Conservation (phyloP, 1,140 invertebrate species). For the Euborellia annulipes region DNA sequence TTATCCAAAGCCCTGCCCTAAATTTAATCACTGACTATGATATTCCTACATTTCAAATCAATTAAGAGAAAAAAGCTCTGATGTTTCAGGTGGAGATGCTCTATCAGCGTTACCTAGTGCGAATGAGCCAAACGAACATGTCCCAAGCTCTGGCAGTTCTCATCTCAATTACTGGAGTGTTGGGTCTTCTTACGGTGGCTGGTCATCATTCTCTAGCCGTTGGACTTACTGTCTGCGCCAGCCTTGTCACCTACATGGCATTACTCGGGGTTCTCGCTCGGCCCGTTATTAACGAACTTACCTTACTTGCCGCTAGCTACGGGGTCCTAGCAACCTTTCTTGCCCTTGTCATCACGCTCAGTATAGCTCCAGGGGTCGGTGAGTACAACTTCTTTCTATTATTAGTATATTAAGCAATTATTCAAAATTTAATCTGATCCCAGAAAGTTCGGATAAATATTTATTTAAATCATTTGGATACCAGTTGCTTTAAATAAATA, state of each 20-base stretch:
- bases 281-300: slow-evolving; percentile 73
- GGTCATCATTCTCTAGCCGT: slow-evolving; percentile 18
- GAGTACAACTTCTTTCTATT: slow-evolving; percentile 16
- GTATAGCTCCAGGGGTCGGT: slow-evolving; percentile 23
- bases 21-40: no score
- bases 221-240: slow-evolving; percentile 22
- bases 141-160: slow-evolving; percentile 65
- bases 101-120: slow-evolving; percentile 82
- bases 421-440: no score
- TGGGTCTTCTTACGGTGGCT: slow-evolving; percentile 37
- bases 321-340: slow-evolving; percentile 57
- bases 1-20: no score
- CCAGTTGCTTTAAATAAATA: no score
- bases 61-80: no score
- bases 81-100: slow-evolving; percentile 60
- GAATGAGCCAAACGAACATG: slow-evolving; percentile 83
- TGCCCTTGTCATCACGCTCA: slow-evolving; percentile 38
- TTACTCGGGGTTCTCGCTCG: slow-evolving; percentile 58
- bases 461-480: no score
- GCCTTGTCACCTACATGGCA: slow-evolving; percentile 26
- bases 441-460: no score
- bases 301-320: slow-evolving; percentile 66
- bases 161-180: slow-evolving; percentile 44
- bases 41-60: no score
- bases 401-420: slow-evolving; percentile 24